Base-by-base conservation (phyloP, 2,888 invertebrate genomes). In the Hemithea aestivaria region DNA sequence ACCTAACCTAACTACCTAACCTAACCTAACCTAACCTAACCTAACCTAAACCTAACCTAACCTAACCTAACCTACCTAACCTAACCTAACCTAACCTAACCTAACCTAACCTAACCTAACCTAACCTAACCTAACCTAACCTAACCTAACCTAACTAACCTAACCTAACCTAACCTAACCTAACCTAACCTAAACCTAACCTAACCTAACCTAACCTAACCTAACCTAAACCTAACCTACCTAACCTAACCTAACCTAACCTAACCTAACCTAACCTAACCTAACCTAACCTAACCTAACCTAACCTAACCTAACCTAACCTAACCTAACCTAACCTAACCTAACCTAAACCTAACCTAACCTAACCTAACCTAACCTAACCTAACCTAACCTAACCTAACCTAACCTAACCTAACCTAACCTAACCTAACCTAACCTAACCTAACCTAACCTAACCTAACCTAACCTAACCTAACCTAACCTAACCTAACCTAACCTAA, bases 281-380 rank as follows among this genome's bases (percentile, higher is more conserved):
- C 40, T 42, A 42, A 42, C 42, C 43, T 43, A 43, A 43, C 43
- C 43, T 43, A 43, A 43, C 43, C 43, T 40, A 44, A 39, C 44
- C 39, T 44, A 35, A 43, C 35, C 38, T 38, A 39, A 43, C 35
- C 43, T 40, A 44, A 40, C 38, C 43, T 38, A 43, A 43, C 38
- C 43, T 35, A 39, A 43, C 35, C 43, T 38, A 43, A 43, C 30
- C 43, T 37, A 42, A 43, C 38, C 38, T n/a, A n/a, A n/a, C n/a
- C n/a, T n/a, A n/a, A n/a, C n/a, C n/a, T n/a, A n/a, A n/a, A n/a
- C n/a, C n/a, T 34, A 43, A 40, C 40, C 40, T 35, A 44, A 44
- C 39, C 39, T 39, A 38, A 38, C 43, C 38, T 38, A 43, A 43
- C 38, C 38, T 35, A 42, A 37, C 37, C 37, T 42, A 37, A 42